Percentiles rank a stretch among this genome's conserved stretches.
phyloP scores from a whole-genome alignment of 2,113 vertebrate species.

The Phalacrocorax pelagicus region DNA sequence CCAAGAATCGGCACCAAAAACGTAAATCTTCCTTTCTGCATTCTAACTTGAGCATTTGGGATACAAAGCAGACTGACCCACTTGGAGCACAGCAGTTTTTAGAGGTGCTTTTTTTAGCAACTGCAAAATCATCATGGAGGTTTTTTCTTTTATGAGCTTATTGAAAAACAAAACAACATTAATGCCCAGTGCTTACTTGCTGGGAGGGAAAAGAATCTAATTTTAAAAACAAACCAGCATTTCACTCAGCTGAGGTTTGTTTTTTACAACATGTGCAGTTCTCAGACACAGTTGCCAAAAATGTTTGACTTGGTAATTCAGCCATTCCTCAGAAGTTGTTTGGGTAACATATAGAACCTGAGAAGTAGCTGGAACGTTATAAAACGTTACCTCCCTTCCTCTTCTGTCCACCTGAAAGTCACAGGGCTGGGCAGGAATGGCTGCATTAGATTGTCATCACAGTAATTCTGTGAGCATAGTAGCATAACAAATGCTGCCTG shows the following conservation, averaged over 20 bases:
- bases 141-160: constrained; percentile 61
- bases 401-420: neutral
- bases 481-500: constrained; percentile 42
- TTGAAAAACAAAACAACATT: neutral
- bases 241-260: constrained; percentile 75
- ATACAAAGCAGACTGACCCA: constrained; percentile 51
- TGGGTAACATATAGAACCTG: neutral
- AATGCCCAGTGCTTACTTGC: constrained; percentile 24
- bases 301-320: constrained; percentile 70
- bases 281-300: constrained; percentile 83
- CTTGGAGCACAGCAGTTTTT: constrained; percentile 55
- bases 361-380: neutral
- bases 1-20: constrained; percentile 21
- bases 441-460: constrained; percentile 3
- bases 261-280: constrained; percentile 80
- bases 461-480: constrained; percentile 50
- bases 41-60: constrained; percentile 37
- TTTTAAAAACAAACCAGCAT: constrained; percentile 5
- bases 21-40: constrained; percentile 33
- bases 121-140: constrained; percentile 57
- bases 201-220: neutral
- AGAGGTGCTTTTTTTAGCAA: constrained; percentile 69
- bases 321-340: constrained; percentile 37
- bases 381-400: neutral
- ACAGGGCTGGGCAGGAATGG: constrained; percentile 9